A percentile compares a stretch with the other conserved stretches of the same genome.
Evolutionary conservation across 2,888 invertebrate genomes (phyloP).

Genomic region (Drosophila neonasuta): DNA sequence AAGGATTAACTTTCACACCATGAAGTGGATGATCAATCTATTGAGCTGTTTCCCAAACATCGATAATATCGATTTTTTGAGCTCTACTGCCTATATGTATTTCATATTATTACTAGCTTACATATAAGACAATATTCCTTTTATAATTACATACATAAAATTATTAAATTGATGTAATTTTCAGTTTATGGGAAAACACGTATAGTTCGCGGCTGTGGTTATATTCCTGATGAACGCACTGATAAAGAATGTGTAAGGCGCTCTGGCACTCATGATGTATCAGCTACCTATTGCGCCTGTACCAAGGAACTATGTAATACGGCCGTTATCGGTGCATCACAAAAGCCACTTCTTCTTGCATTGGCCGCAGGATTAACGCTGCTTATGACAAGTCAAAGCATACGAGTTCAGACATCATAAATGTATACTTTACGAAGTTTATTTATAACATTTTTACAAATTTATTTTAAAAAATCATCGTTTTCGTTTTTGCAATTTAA

Average conservation of each 20-base stretch:
- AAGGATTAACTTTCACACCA: no score
- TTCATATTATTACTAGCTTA: no score
- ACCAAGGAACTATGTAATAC: constrained; percentile 89
- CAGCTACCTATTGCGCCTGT: constrained; percentile 90
- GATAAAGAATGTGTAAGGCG: constrained; percentile 87
- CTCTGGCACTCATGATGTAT: constrained; percentile 89
- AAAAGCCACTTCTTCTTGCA: constrained; percentile 64
- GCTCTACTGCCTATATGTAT: no score
- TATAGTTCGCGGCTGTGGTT: constrained; percentile 92
- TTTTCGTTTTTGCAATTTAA: constrained; percentile 17
- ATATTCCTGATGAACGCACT: constrained; percentile 85
- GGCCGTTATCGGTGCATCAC: constrained; percentile 74
- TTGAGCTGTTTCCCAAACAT: no score
- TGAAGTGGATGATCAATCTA: no score
- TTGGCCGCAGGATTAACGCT: constrained; percentile 59
- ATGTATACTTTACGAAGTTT: constrained; percentile 31
- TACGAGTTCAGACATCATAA: constrained; percentile 66
- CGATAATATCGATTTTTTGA: no score
- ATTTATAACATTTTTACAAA: constrained; percentile 10
- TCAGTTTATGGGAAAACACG: constrained; percentile 89
- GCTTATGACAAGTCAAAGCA: constrained; percentile 65
- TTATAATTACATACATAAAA: no score
- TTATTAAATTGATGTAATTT: constrained; percentile 56
- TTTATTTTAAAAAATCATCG: constrained; percentile 11
- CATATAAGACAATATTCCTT: no score